Evolutionary conservation across 2,888 invertebrate genomes (phyloP).

Genomic region (Caenorhabditis sp.): DNA sequence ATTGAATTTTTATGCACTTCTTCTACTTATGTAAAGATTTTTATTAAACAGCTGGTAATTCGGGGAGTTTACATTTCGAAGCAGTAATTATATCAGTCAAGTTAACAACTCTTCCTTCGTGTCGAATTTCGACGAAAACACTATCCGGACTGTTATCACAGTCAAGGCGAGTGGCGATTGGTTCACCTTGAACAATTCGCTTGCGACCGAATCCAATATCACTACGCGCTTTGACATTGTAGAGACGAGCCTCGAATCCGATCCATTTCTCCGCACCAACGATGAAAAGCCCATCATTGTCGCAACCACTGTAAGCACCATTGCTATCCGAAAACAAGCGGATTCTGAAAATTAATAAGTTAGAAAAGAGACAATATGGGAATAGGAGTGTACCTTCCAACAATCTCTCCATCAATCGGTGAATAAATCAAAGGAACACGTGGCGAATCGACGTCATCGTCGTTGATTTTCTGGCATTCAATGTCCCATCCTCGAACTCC

Average conservation of each 20-base stretch:
- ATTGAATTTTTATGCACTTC: background rate
- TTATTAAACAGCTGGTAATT: slow-evolving; percentile 24
- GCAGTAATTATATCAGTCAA: slow-evolving; percentile 67
- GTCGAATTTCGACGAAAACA: slow-evolving; percentile 67
- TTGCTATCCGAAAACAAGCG: slow-evolving; percentile 54
- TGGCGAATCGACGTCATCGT: slow-evolving; percentile 52
- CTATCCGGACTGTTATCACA: slow-evolving; percentile 63
- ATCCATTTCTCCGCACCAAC: slow-evolving; percentile 69
- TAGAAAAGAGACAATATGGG: background rate
- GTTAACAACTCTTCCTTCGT: slow-evolving; percentile 66
- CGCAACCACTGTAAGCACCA: slow-evolving; percentile 64
- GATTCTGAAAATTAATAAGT: slow-evolving; percentile 38
- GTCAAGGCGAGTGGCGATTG: slow-evolving; percentile 54
- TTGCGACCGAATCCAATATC: slow-evolving; percentile 63
- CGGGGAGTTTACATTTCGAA: slow-evolving; percentile 58
- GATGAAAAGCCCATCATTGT: slow-evolving; percentile 70
- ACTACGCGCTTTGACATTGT: slow-evolving; percentile 65
- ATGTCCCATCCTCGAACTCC: slow-evolving; percentile 70
- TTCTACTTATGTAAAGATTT: slow-evolving; percentile 1
- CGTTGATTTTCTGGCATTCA: slow-evolving; percentile 59
- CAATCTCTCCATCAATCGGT: slow-evolving; percentile 60
- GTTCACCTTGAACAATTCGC: slow-evolving; percentile 64
- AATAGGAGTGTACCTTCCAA: slow-evolving; percentile 35
- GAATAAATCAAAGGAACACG: slow-evolving; percentile 64
- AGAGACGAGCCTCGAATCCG: slow-evolving; percentile 66